A percentile compares a stretch with the other conserved stretches of the same genome.
Evolutionary conservation across 2,113 vertebrate genomes (phyloP).

Genomic region (Paratilapia polleni): DNA sequence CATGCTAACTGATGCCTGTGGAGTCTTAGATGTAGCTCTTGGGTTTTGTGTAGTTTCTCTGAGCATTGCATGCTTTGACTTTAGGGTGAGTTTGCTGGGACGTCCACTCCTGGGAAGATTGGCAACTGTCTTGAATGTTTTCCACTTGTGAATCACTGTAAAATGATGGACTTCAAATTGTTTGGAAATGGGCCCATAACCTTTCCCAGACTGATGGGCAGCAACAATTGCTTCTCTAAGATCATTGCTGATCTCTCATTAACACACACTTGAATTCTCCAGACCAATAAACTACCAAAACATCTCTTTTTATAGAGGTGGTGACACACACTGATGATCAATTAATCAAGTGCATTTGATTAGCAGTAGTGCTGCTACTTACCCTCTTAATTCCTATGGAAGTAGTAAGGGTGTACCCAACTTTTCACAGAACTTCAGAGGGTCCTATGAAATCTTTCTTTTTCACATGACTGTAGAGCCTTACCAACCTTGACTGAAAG

Average conservation of each 20-base stretch:
- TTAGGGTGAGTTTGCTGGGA: background rate
- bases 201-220: background rate
- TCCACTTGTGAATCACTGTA: background rate
- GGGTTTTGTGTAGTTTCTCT: background rate
- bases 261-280: background rate
- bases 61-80: background rate
- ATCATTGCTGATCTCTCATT: background rate
- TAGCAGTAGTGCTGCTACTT: background rate
- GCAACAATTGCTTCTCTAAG: background rate
- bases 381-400: background rate
- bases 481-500: background rate
- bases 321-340: background rate
- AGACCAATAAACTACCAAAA: background rate
- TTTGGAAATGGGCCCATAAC: background rate
- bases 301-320: background rate
- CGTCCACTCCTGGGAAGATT: background rate
- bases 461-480: background rate
- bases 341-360: background rate
- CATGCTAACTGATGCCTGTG: background rate
- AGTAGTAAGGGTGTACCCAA: background rate
- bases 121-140: background rate
- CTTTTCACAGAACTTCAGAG: background rate
- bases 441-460: background rate
- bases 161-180: too few species aligned
- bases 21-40: too few species aligned